phyloP scores from a whole-genome alignment of 53 echinoderm and acorn worm genomes.

The Echinarachnius parma region DNA sequence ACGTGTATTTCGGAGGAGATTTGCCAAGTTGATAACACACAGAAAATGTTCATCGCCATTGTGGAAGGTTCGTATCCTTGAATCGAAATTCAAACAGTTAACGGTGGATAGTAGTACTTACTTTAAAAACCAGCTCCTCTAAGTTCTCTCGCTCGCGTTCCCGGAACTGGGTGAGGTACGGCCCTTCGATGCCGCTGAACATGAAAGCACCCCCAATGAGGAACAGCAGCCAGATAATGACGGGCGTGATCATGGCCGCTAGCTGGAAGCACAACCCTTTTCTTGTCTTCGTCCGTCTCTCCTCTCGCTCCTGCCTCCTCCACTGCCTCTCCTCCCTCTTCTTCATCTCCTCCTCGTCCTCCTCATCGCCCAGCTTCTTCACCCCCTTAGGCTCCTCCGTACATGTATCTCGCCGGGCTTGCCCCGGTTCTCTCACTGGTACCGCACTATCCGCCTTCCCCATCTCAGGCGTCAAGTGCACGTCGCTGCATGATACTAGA shows the following conservation, averaged over 20 bases:
- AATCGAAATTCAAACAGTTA: no score
- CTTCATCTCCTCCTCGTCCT: background rate
- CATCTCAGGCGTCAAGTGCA: slow-evolving; percentile 3
- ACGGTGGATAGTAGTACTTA: background rate
- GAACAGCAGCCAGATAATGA: slow-evolving; percentile 8
- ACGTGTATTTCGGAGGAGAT: no score
- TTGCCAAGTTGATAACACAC: no score
- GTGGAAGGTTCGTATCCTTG: no score
- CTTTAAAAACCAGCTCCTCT: background rate
- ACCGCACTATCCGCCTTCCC: background rate
- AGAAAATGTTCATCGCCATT: no score
- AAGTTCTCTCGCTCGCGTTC: slow-evolving; percentile 7
- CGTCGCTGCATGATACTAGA: slow-evolving; percentile 24
- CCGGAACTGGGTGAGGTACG: background rate
- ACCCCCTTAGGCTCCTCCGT: no score
- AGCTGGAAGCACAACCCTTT: background rate
- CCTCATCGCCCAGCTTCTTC: no score
- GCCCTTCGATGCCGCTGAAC: slow-evolving; percentile 31
- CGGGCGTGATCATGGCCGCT: slow-evolving; percentile 1
- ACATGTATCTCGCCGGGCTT: no score
- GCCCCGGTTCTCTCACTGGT: no score
- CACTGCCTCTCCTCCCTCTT: background rate
- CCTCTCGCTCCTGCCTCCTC: background rate
- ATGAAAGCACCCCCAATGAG: slow-evolving; percentile 5
- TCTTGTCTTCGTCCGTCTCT: background rate